Evolutionary conservation across 2,797 vertebrate species (phyloP).

Genomic region (Acomys russatus): DNA sequence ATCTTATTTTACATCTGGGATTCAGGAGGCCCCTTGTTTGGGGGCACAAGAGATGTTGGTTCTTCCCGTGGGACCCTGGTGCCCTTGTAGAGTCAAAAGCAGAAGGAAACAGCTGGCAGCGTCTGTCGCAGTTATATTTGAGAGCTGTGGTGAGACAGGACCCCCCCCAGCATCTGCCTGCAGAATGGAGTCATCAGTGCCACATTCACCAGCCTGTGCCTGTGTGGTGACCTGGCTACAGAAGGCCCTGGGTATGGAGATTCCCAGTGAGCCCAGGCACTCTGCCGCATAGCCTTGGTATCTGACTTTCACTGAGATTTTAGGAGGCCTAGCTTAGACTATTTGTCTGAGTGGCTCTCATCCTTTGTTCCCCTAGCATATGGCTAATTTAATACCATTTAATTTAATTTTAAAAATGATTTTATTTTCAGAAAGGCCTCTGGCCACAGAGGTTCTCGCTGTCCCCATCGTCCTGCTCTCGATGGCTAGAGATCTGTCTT

Average conservation of each 20-base stretch:
- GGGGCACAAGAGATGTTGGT: neutral
- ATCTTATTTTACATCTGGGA: neutral
- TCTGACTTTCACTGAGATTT: constrained; percentile 1
- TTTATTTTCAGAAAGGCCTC: constrained; percentile 57
- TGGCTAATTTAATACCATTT: constrained; percentile 79
- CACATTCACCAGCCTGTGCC: accelerated
- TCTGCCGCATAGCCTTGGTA: neutral
- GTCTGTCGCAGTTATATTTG: neutral
- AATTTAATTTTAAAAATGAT: constrained; percentile 81
- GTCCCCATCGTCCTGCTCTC: constrained; percentile 16
- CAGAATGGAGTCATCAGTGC: neutral
- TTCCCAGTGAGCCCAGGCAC: accelerated
- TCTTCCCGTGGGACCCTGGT: neutral
- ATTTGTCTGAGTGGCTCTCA: constrained; percentile 46
- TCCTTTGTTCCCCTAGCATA: constrained; percentile 57
- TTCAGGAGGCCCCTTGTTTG: neutral
- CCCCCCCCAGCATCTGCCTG: neutral
- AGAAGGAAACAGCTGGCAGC: neutral
- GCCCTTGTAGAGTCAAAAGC: neutral
- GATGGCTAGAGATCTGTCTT: constrained; percentile 48
- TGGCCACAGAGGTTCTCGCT: constrained; percentile 9
- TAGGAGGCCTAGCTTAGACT: neutral
- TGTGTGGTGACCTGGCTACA: neutral
- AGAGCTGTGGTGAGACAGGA: neutral
- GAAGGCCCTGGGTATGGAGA: neutral